A percentile compares a stretch with the other conserved stretches of the same genome.
phyloP scores from a whole-genome alignment of 2,888 invertebrate species.

The Cepaea hortensis region DNA sequence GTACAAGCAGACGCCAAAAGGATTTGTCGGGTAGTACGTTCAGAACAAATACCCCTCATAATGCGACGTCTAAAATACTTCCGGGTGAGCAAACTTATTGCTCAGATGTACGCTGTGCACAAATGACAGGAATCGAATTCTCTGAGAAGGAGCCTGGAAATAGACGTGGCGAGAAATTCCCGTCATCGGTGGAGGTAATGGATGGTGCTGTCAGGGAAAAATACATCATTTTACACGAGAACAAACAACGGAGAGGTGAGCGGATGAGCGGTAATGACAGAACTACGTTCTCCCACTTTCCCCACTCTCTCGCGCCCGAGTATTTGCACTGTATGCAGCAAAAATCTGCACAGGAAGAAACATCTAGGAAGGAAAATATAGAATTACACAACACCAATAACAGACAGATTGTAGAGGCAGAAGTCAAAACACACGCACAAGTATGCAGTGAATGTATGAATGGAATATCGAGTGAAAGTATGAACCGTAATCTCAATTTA shows the following conservation, averaged over 20 bases:
- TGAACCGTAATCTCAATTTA: too few relatives aligned
- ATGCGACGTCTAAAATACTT: neutral
- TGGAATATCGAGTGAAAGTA: too few relatives aligned
- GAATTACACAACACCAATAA: neutral
- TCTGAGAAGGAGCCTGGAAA: neutral
- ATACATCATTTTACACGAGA: slow-evolving; percentile 10
- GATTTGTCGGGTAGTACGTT: too few relatives aligned
- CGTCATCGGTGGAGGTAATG: neutral
- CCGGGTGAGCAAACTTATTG: neutral
- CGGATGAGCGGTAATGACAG: neutral
- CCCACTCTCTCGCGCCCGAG: neutral
- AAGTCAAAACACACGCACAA: neutral
- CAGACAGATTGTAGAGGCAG: neutral
- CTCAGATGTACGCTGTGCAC: neutral
- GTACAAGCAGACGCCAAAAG: neutral
- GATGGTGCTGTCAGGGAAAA: neutral
- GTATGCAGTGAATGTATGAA: neutral
- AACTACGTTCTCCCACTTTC: neutral
- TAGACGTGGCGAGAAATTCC: neutral
- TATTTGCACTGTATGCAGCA: neutral
- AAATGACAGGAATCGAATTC: neutral
- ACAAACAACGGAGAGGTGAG: neutral
- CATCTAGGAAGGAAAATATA: too few relatives aligned
- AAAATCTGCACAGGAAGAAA: too few relatives aligned
- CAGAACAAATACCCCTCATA: neutral